Base-by-base conservation (phyloP, 2,888 invertebrate species). In the Buathra laborator region DNA sequence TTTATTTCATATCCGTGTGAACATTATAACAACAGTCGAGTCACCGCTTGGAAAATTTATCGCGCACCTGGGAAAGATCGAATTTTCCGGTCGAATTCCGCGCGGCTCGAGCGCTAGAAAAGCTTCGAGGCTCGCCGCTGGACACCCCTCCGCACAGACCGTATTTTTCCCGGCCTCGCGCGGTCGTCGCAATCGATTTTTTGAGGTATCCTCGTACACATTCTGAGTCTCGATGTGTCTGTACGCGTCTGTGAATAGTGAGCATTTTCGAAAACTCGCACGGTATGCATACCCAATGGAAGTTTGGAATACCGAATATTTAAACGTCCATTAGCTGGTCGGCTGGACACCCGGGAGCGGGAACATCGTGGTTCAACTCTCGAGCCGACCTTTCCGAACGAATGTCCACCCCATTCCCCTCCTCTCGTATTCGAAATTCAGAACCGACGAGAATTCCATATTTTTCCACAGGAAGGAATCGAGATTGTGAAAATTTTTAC, bases 261-360 rank as follows among this genome's bases (percentile, higher is more conserved):
- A 70, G 77, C 72, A 67, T 72, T 51, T 44, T 59, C 59, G 43
- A 37, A 37, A 74, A 56, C 46, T 74, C 62, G 62, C 67, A 59
- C 78, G 83, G 70, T 76, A 70, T 70, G 75, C 81, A 71, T 37
- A 37, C 37, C 44, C 70, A 48, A 83, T 64, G 81, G 76, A 81
- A 71, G 81, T 71, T 81, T 76, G 76, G 19, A 75, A 81, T 76
- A 81, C 70, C 76, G 64, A 81, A 81, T 81, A 76, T 76, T 81
- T 71, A 64, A 81, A 81, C 81, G 70, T 76, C 64, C 81, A 81
- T 81, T 76, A 76, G 64, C 70, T 64, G 81, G 44, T 62, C 44
- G 44, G 64, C 44, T 32, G 76, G 19, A 16, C 46, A 32, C 66
- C 56, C 16, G 37, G 12, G 46, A n/a, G 62, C 37, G 2, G 67